Evolutionary conservation across 2,888 invertebrate genomes (phyloP).

Genomic region (Hydropsyche betteni): DNA sequence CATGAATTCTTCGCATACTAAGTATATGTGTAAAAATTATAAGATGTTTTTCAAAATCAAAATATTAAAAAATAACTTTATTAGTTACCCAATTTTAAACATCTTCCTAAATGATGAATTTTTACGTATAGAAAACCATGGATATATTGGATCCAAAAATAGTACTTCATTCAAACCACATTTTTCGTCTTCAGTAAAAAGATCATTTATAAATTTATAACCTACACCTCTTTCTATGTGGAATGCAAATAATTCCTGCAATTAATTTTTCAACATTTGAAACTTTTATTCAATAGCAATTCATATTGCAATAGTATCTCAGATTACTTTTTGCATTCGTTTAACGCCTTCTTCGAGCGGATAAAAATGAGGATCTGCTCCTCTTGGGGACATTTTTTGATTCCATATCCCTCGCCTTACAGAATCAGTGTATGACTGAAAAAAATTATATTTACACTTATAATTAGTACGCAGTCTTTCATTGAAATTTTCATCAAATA

Average conservation of each 20-base stretch:
- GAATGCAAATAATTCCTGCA: conserved; percentile 66
- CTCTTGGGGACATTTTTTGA: conserved; percentile 55
- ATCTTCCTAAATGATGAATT: conserved; percentile 65
- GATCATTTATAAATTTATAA: conserved; percentile 68
- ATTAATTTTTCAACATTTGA: neutral
- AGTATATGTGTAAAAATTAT: conserved; percentile 44
- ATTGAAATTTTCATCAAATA: too few relatives aligned
- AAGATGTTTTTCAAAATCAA: neutral
- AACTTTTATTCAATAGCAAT: neutral
- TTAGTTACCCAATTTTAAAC: conserved; percentile 65
- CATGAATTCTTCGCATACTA: conserved; percentile 67
- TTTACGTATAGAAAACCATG: conserved; percentile 66
- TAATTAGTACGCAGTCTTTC: neutral
- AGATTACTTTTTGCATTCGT: conserved; percentile 53
- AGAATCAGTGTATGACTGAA: conserved; percentile 53
- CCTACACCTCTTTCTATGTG: conserved; percentile 68
- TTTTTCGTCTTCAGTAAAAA: conserved; percentile 69
- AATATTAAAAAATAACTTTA: too few relatives aligned
- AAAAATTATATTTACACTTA: conserved; percentile 52
- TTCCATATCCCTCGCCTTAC: conserved; percentile 55
- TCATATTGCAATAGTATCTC: neutral
- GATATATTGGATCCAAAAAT: conserved; percentile 65
- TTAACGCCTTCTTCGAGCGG: conserved; percentile 55
- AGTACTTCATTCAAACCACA: conserved; percentile 69
- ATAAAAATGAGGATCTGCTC: conserved; percentile 55